Base-by-base conservation (phyloP, 1,140 invertebrate species). In the Anagrus nilaparvatae region DNA sequence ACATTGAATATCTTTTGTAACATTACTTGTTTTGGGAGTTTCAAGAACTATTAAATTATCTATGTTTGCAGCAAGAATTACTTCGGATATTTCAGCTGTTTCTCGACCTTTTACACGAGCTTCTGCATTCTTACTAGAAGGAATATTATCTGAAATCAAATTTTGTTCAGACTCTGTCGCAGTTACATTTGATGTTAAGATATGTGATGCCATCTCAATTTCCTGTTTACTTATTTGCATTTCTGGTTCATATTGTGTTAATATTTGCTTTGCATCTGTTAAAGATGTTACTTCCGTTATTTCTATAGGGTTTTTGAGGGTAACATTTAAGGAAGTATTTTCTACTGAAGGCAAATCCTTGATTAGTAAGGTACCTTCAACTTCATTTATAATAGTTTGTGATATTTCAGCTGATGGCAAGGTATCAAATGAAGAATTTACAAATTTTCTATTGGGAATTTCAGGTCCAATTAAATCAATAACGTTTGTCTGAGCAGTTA, bases 231-330 rank as follows among this genome's bases (percentile, higher is more conserved):
- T 58, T 13, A 44, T 57, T 27, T 56, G 57, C 19, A 44, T 37
- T 29, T 50, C 41, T 7, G 61, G 61, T 28, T 44, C 18, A 37
- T 43, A 13, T 1, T 37, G 7, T 28, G 55, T 36, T 9, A 28
- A 30, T 4, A 63, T 5, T 35, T 61, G 51, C 44, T 55, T 52
- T 5, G 48, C 46, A 31, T 40, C 54, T 6, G 54, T 46, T 21
- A 52, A 44, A 5, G 54, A 33, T 46, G 60, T 32, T 41, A 60
- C 46, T 59, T 62, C 49, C 29, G 40, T 50, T 27, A 48, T 60
- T 49, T 61, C 47, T 5, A 58, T 58, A 24, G 56, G 41, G 41
- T 58, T 54, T 51, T 52, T 54, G 32, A 61, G 53, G 0, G 45
- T 24, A 10, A 63, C 38, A 41, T 47, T 42, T 16, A 53, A 32